Conservation (phyloP, 2,888 invertebrate genomes). For the Hirudinaria manillensis region DNA sequence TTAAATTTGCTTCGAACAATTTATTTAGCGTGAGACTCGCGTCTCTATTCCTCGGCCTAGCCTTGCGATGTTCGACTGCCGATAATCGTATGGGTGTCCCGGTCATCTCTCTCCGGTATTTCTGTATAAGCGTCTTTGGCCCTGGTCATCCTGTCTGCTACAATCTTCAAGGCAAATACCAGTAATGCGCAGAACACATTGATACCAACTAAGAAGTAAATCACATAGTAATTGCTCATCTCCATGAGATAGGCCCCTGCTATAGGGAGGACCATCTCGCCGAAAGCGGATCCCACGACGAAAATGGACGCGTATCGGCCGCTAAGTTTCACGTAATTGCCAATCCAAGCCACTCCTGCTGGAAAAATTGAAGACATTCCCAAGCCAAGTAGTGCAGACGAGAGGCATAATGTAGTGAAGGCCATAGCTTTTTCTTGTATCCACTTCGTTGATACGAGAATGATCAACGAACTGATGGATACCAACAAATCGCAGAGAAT, state of each 20-base stretch:
- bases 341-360: slow-evolving; percentile 55
- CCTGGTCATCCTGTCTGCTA: slow-evolving; percentile 41
- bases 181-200: slow-evolving; percentile 43
- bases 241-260: slow-evolving; percentile 52
- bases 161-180: slow-evolving; percentile 49
- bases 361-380: slow-evolving; percentile 57
- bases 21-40: too few relatives aligned
- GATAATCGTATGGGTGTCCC: too few relatives aligned
- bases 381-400: slow-evolving; percentile 52
- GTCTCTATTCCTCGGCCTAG: too few relatives aligned
- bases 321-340: slow-evolving; percentile 52
- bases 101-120: too few relatives aligned
- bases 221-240: slow-evolving; percentile 47
- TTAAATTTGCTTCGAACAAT: too few relatives aligned
- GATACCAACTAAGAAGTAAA: slow-evolving; percentile 49
- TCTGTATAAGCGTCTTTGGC: too few relatives aligned
- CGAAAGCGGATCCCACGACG: slow-evolving; percentile 54
- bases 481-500: slow-evolving; percentile 50
- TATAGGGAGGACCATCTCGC: slow-evolving; percentile 54
- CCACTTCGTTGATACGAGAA: slow-evolving; percentile 43
- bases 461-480: slow-evolving; percentile 45
- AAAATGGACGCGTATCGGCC: slow-evolving; percentile 56
- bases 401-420: slow-evolving; percentile 48
- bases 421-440: slow-evolving; percentile 7
- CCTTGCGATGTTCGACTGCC: too few relatives aligned